Percentiles rank a stretch among this genome's conserved stretches.
Evolutionary conservation across 2,888 invertebrate genomes (phyloP).

Genomic region (Galeruca laticollis): DNA sequence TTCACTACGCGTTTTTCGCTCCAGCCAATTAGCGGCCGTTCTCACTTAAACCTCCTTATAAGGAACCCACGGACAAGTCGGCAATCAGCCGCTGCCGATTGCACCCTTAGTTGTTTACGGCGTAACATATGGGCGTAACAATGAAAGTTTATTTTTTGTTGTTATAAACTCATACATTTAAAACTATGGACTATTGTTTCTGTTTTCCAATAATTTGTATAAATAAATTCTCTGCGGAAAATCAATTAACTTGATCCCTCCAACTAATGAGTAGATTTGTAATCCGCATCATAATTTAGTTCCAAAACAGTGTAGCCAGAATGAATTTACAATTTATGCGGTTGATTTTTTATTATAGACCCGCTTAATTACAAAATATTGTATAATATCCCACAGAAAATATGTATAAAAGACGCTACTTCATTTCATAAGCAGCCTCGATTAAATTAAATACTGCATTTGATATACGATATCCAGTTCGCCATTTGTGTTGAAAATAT

Average conservation of each 20-base stretch:
- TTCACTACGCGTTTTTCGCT: too few species aligned
- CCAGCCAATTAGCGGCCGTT: too few species aligned
- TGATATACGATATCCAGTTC: background rate
- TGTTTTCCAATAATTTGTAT: slow-evolving; percentile 4
- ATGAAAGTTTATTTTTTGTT: too few species aligned
- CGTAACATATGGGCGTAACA: too few species aligned
- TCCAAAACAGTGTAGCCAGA: background rate
- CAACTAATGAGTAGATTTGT: background rate
- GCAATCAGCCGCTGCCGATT: too few species aligned
- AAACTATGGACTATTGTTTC: background rate
- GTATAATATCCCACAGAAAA: background rate
- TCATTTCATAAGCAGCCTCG: background rate
- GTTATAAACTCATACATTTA: background rate
- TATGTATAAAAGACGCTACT: background rate
- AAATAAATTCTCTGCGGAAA: background rate
- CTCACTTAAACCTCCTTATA: too few species aligned
- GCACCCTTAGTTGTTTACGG: too few species aligned
- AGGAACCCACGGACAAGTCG: too few species aligned
- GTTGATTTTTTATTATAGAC: background rate
- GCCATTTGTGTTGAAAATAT: background rate
- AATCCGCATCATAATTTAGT: background rate
- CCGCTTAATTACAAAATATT: slow-evolving; percentile 3
- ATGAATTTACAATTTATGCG: slow-evolving; percentile 2
- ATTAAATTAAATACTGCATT: background rate
- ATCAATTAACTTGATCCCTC: background rate